Base-by-base conservation (phyloP, 2,113 vertebrate species). In the Mesembrinibis cayennensis region DNA sequence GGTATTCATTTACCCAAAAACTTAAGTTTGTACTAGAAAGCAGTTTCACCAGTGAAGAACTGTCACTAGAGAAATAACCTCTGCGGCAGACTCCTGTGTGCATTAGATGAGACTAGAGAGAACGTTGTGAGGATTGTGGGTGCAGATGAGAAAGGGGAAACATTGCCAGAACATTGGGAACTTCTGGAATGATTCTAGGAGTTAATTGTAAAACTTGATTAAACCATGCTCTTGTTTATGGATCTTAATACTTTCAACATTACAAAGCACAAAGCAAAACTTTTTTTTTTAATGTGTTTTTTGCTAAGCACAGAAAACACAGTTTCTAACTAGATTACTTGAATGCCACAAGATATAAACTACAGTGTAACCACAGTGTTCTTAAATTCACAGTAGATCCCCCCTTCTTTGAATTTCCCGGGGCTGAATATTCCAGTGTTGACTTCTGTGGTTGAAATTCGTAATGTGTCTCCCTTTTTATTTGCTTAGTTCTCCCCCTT, bases 131-230 rank as follows among this genome's bases (percentile, higher is more conserved):
- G 59, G 26, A 14, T 3, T 50, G 16, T 20, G 40, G 65, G 30
- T 36, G 36, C 29, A 65, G 17, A 90, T 42, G 66, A 76, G 27
- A 85, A 76, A 74, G 21, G 7, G 21, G 16, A 61, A 90, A 42
- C 13, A 1, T 23, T 94, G 62, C 73, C 88, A 44, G 80, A 87
- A 49, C 17, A 55, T 63, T 87, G 70, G 66, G 59, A 97, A 80
- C 26, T 87, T 86, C 44, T 53, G 55, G 63, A 74, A 93, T 74
- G 90, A 62, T 87, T 84, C 76, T 93, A 38, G 27, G 50, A 71
- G 22, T 87, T 91, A 94, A 95, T 65, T 94, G 66, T 82, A 95
- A 95, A 86, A 59, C 44, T 91, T 95, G 91, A 97, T 97, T 87
- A 93, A 97, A 96, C 93, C 76, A 80, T 67, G 66, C 26, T 86